Conservation (phyloP, 2,797 vertebrate genomes). For the Trematomus bernacchii region DNA sequence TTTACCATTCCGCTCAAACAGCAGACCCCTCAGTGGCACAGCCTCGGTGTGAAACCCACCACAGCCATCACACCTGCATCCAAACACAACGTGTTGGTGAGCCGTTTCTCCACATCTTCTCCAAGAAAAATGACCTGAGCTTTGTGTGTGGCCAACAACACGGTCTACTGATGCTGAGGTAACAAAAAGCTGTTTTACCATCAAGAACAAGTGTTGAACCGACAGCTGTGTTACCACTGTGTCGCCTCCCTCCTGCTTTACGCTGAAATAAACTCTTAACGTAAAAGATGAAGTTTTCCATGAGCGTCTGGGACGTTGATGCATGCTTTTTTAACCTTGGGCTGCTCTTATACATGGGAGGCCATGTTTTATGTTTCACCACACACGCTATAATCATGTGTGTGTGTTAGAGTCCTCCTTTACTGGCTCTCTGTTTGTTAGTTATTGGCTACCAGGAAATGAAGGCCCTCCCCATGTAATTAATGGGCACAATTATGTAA, state of each 20-base stretch:
- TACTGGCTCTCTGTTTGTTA: constrained; percentile 63
- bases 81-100: constrained; percentile 71
- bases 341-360: constrained; percentile 43
- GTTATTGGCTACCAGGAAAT: constrained; percentile 75
- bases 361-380: constrained; percentile 60
- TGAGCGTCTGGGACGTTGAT: background rate
- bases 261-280: constrained; percentile 14
- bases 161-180: constrained; percentile 12
- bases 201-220: constrained; percentile 14
- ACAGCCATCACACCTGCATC: constrained; percentile 65
- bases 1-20: constrained; percentile 24
- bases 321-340: constrained; percentile 39
- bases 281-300: background rate
- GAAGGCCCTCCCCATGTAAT: constrained; percentile 75
- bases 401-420: constrained; percentile 58
- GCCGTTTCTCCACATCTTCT: constrained; percentile 28
- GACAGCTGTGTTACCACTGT: constrained; percentile 41
- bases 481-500: constrained; percentile 85
- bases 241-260: constrained; percentile 7
- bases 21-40: constrained; percentile 25
- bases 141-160: constrained; percentile 77
- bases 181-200: constrained; percentile 56
- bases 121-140: constrained; percentile 56
- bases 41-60: constrained; percentile 56
- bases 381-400: constrained; percentile 67